These are phyloP conservation scores for Pagrus major DNA, from an alignment of 2,113 vertebrate species.

Conservation along the genomic window DNA sequence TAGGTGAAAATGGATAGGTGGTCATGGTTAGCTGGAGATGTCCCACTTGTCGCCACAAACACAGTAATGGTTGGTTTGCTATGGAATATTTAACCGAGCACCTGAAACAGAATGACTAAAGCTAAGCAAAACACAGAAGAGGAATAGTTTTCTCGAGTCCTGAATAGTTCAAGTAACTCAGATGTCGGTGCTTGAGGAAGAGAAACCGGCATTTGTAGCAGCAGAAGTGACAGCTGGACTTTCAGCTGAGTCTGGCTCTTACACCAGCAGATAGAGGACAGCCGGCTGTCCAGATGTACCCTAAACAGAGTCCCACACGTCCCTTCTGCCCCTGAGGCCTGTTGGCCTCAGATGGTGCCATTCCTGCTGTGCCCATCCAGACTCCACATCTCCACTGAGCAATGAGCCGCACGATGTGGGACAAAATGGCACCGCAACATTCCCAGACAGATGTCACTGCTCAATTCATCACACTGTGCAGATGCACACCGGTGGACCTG, in stretches of 20 bases:
- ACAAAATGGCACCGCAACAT: slow-evolving; percentile 31
- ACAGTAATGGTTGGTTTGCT: too few relatives aligned
- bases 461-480: slow-evolving; percentile 66
- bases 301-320: slow-evolving; percentile 47
- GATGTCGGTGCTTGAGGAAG: slow-evolving; percentile 16
- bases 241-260: slow-evolving; percentile 65
- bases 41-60: too few relatives aligned
- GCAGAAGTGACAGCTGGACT: slow-evolving; percentile 65
- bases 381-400: slow-evolving; percentile 48
- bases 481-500: slow-evolving; percentile 36
- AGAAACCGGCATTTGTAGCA: slow-evolving; percentile 6
- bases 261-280: slow-evolving; percentile 44
- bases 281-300: slow-evolving; percentile 66
- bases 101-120: too few relatives aligned
- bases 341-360: slow-evolving; percentile 64
- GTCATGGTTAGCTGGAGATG: too few relatives aligned
- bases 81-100: too few relatives aligned
- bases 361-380: slow-evolving; percentile 40
- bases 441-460: slow-evolving; percentile 54
- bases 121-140: background rate
- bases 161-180: slow-evolving; percentile 7
- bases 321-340: slow-evolving; percentile 55
- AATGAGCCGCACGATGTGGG: slow-evolving; percentile 51
- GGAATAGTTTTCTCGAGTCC: background rate
- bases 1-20: too few relatives aligned